Base-by-base conservation (phyloP, 1,140 invertebrate species). In the Polypedilum pembai region DNA sequence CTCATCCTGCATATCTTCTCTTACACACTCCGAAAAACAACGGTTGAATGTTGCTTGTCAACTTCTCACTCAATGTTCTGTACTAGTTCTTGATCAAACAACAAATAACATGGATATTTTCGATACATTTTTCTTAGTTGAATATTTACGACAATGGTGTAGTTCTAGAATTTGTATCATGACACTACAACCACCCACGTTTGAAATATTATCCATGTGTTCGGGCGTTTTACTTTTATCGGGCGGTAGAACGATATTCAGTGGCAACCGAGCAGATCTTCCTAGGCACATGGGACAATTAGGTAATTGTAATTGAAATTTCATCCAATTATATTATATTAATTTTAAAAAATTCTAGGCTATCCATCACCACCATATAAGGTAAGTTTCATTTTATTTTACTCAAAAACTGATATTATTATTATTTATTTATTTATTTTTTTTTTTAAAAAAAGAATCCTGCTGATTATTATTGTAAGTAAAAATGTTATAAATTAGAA, bases 121-220 rank as follows among this genome's bases (percentile, higher is more conserved):
- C 77, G 95, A 98, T 79, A 94, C 94, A 0, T 97, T 97, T 83
- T 98, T 98, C 81, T 82, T 98, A 15, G 90, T 98, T 24, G 95
- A 98, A 81, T 97, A 96, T 82, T 83, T 98, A 56, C 88, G 94
- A 74, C 94, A 96, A 80, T 98, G 95, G 95, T 94, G 94, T 0
- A 88, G 87, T 73, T 87, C 92, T 20, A 85, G 93, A 77, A 91
- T 95, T 69, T 93, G 96, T 0, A 88, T 97, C n/a, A 86, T 98
- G 80, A 96, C 95, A 0, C 83, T 98, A 10, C 94, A 96, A 81
- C 95, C 95, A 20, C 94, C 95, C 0, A 97, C 95, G 0, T 96
- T 95, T 80, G 95, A 98, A 84, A 96, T 98, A 75, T 91, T 97
- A 74, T 95, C 94, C 8, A 97, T 98, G 95, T 87, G 97, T 66